Evolutionary conservation across 2,797 vertebrate genomes (phyloP).

Genomic region (Sciaenops ocellatus): DNA sequence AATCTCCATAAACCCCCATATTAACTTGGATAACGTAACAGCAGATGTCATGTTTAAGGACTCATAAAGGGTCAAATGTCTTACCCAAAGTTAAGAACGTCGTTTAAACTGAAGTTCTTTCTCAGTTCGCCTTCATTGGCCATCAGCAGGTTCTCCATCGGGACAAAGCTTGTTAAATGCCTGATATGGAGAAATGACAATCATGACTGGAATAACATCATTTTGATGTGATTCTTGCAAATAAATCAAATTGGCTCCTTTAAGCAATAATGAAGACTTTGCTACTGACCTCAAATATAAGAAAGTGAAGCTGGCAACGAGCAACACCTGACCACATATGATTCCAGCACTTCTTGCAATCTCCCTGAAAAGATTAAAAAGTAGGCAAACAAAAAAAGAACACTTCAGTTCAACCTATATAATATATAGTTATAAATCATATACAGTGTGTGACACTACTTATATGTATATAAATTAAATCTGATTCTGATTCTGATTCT

Average conservation of each 20-base stretch:
- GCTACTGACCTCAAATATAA: constrained; percentile 12
- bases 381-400: background rate
- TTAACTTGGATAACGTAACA: too few relatives aligned
- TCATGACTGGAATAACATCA: background rate
- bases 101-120: background rate
- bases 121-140: fast-evolving
- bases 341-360: too few relatives aligned
- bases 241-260: background rate
- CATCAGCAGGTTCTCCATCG: fast-evolving
- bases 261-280: background rate
- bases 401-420: background rate
- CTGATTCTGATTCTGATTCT: too few relatives aligned
- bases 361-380: background rate
- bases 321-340: background rate
- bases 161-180: fast-evolving
- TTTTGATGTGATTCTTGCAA: background rate
- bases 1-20: too few relatives aligned
- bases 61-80: background rate
- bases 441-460: too few relatives aligned
- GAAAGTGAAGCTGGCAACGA: background rate
- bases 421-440: background rate
- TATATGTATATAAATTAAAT: too few relatives aligned
- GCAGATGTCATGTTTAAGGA: too few relatives aligned
- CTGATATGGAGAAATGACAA: background rate
- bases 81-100: constrained; percentile 41